phyloP scores from a whole-genome alignment of 2,888 invertebrate genomes.

The Pseudoips prasinana region DNA sequence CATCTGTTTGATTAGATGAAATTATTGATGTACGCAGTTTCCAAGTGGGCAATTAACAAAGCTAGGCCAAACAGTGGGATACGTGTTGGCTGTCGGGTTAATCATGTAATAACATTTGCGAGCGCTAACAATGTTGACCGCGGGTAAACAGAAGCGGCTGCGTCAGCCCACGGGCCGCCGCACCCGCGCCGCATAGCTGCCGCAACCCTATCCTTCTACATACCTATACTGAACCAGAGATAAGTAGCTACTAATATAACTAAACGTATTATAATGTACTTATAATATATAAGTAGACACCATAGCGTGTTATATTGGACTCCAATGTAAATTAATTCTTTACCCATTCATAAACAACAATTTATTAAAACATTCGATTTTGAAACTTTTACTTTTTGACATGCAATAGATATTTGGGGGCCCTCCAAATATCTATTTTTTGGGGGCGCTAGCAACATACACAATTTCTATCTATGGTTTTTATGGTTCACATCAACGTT shows the following conservation, averaged over 20 bases:
- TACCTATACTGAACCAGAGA: not conserved
- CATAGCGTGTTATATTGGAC: no score
- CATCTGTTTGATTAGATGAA: conserved; percentile 34
- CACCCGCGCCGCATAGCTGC: conserved; percentile 42
- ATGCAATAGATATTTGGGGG: no score
- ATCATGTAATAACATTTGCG: conserved; percentile 75
- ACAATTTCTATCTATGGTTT: no score
- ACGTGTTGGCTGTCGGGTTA: conserved; percentile 62
- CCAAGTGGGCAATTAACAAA: conserved; percentile 65
- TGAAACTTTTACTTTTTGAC: no score
- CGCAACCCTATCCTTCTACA: conserved; percentile 43
- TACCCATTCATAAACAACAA: no score
- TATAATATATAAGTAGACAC: no score
- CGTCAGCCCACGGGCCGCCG: conserved; percentile 66
- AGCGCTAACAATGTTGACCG: conserved; percentile 78
- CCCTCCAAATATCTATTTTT: no score
- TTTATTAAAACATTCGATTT: no score
- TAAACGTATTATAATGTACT: no score
- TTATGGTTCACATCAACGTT: no score
- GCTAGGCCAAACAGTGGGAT: conserved; percentile 58
- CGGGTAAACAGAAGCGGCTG: conserved; percentile 67
- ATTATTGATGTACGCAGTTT: conserved; percentile 49
- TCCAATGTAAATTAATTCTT: no score
- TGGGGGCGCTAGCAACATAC: no score
- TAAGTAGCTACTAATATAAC: not conserved